These are phyloP conservation scores for Temnothorax curvispinosus DNA, from an alignment of 1,140 invertebrate species.

Conservation along the genomic window DNA sequence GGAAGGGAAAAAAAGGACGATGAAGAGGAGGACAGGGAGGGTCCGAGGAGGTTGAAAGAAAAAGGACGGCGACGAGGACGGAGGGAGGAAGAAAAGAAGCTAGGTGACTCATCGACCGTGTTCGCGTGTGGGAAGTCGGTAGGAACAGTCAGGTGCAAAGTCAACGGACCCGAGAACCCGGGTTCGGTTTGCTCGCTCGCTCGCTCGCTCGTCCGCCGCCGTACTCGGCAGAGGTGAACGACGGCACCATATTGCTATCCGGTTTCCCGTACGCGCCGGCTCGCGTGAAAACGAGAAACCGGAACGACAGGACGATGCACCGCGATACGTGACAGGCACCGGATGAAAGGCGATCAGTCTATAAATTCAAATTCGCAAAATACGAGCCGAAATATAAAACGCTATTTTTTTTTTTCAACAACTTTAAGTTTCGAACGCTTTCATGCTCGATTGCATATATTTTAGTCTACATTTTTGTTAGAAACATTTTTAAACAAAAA, in stretches of 20 bases:
- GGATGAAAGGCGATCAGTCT: background rate
- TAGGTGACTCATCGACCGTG: constrained; percentile 72
- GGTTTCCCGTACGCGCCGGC: background rate
- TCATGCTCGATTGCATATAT: background rate
- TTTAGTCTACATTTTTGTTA: background rate
- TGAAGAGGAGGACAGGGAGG: background rate
- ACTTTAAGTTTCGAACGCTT: background rate
- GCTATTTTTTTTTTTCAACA: background rate
- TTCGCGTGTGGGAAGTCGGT: constrained; percentile 68
- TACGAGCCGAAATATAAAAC: background rate
- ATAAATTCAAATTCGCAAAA: background rate
- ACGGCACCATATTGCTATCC: constrained; percentile 14
- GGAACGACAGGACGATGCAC: constrained; percentile 11
- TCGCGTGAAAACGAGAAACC: constrained; percentile 46
- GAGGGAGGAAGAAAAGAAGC: constrained; percentile 48
- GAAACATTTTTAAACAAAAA: background rate
- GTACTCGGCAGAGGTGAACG: constrained; percentile 13
- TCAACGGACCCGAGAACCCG: constrained; percentile 72
- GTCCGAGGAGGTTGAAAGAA: background rate
- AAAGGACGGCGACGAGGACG: background rate
- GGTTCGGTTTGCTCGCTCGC: constrained; percentile 35
- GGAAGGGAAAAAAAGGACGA: constrained; percentile 4
- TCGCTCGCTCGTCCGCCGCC: constrained; percentile 15
- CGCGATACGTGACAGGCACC: background rate
- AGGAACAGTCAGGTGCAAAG: constrained; percentile 77